Evolutionary conservation across 2,888 invertebrate species (phyloP).

Genomic region (Caenorhabditis sinica): DNA sequence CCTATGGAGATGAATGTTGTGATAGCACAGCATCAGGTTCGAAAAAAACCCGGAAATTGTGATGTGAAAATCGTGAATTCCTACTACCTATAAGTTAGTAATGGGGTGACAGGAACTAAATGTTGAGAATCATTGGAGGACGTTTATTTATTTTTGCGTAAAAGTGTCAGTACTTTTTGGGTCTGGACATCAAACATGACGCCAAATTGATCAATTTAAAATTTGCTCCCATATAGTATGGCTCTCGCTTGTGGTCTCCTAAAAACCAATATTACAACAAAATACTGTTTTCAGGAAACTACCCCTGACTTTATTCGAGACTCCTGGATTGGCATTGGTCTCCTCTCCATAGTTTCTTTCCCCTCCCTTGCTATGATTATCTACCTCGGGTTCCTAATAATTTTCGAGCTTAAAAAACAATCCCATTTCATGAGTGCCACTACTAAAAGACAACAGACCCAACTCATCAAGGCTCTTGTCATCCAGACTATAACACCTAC

Average conservation of each 20-base stretch:
- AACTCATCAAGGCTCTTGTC: slow-evolving; percentile 26
- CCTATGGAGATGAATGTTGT: slow-evolving; percentile 31
- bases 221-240: no score
- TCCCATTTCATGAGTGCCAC: slow-evolving; percentile 8
- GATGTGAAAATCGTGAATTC: no score
- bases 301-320: background rate
- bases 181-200: no score
- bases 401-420: slow-evolving; percentile 4
- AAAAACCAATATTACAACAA: background rate
- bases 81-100: no score
- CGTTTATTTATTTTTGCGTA: no score
- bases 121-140: no score
- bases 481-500: slow-evolving; percentile 34
- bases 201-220: background rate
- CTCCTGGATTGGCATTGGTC: slow-evolving; percentile 27
- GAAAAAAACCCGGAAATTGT: no score
- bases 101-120: no score
- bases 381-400: background rate
- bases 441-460: slow-evolving; percentile 32
- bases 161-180: no score
- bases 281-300: slow-evolving; percentile 27
- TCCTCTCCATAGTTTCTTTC: slow-evolving; percentile 20
- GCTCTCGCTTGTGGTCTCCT: no score
- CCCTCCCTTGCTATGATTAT: slow-evolving; percentile 5
- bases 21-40: slow-evolving; percentile 34